Evolutionary conservation across 2,888 invertebrate species (phyloP).

Genomic region (Lamellibrachia columna): DNA sequence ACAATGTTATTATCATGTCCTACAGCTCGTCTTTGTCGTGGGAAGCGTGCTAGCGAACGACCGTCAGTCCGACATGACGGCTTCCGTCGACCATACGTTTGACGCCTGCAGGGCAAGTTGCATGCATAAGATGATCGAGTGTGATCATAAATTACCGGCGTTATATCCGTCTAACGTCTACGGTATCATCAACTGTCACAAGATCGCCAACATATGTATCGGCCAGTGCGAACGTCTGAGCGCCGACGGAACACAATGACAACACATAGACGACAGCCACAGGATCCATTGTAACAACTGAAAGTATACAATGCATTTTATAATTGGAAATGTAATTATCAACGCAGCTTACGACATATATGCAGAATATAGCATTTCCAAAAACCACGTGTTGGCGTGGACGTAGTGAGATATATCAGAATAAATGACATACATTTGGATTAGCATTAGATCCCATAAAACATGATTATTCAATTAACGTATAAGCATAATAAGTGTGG

Average conservation of each 20-base stretch:
- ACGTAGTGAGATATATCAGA: too few species aligned
- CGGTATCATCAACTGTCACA: not conserved
- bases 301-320: not conserved
- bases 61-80: not conserved
- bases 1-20: not conserved
- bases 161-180: not conserved
- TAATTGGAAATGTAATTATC: not conserved
- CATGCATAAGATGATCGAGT: not conserved
- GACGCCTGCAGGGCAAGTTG: not conserved
- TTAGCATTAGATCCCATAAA: too few species aligned
- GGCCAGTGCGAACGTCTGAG: not conserved
- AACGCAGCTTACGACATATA: too few species aligned
- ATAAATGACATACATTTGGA: too few species aligned
- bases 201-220: not conserved
- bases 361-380: too few species aligned
- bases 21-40: not conserved
- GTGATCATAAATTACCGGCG: not conserved
- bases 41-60: not conserved
- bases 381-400: too few species aligned
- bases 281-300: not conserved
- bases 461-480: too few species aligned
- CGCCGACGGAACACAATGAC: not conserved
- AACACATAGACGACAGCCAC: not conserved
- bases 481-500: too few species aligned
- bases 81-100: not conserved